Evolutionary conservation across 1,140 invertebrate genomes (phyloP).

Genomic region (Coptotermes formosanus): DNA sequence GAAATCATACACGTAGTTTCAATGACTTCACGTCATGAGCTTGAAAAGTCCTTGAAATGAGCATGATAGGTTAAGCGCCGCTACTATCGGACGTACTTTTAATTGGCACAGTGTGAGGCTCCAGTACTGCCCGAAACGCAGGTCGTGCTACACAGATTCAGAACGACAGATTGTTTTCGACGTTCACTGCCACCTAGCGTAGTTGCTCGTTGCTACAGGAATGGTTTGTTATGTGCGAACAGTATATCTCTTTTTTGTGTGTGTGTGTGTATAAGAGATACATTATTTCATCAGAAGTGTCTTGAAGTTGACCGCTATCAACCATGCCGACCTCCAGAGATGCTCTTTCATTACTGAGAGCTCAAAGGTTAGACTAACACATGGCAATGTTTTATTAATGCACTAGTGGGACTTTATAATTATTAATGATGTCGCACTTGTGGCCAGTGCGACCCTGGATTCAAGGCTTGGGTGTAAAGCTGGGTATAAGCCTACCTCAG

Average conservation of each 20-base stretch:
- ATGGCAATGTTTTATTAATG: background rate
- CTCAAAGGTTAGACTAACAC: slow-evolving; percentile 15
- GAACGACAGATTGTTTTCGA: too few relatives aligned
- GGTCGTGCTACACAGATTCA: too few relatives aligned
- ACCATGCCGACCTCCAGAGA: background rate
- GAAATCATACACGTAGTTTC: too few relatives aligned
- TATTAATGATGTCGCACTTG: slow-evolving; percentile 11
- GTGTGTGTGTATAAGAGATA: background rate
- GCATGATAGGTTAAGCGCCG: too few relatives aligned
- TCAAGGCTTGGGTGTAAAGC: slow-evolving; percentile 10
- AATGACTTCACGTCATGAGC: too few relatives aligned
- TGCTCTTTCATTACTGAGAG: background rate
- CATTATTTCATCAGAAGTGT: background rate
- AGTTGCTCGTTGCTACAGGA: too few relatives aligned
- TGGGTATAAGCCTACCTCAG: background rate
- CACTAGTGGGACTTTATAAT: slow-evolving; percentile 3
- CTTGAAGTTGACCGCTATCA: background rate
- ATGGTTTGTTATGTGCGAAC: too few relatives aligned
- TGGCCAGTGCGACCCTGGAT: slow-evolving; percentile 6
- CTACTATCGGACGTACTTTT: too few relatives aligned
- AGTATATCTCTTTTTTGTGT: background rate
- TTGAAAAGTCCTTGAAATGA: too few relatives aligned
- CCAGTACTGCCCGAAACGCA: too few relatives aligned
- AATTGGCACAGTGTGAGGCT: too few relatives aligned
- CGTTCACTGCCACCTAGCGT: too few relatives aligned